phyloP scores from a whole-genome alignment of 2,113 vertebrate genomes.

The Aleadryas rufinucha region DNA sequence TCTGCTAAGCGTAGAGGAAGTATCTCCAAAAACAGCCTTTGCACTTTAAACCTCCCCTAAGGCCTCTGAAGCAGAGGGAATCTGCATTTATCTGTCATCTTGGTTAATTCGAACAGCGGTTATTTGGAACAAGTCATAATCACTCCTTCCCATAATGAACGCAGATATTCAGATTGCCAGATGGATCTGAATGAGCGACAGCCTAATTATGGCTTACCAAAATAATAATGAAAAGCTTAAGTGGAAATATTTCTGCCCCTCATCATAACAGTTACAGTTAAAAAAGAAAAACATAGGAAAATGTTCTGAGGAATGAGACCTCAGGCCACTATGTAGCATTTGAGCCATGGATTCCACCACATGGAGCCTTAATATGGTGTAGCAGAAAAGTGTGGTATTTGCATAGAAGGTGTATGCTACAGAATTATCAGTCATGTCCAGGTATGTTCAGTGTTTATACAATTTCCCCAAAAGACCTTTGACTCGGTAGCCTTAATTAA shows the following conservation, averaged over 20 bases:
- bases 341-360: background rate
- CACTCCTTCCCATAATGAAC: background rate
- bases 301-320: background rate
- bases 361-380: background rate
- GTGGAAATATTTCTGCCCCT: conserved; percentile 1
- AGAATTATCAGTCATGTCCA: background rate
- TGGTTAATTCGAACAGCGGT: conserved; percentile 14
- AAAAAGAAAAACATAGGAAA: background rate
- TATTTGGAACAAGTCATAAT: background rate
- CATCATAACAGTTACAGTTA: background rate
- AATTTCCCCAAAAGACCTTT: background rate
- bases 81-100: background rate
- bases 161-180: conserved; percentile 17
- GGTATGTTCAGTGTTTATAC: background rate
- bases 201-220: conserved; percentile 25
- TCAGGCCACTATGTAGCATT: background rate
- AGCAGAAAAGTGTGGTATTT: background rate
- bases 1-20: background rate
- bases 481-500: background rate
- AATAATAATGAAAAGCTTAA: background rate
- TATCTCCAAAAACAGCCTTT: background rate
- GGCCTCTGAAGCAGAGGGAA: background rate
- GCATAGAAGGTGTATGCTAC: background rate
- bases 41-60: background rate
- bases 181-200: background rate